Conservation (phyloP, 2,888 invertebrate species). For the Emmelina monodactyla region DNA sequence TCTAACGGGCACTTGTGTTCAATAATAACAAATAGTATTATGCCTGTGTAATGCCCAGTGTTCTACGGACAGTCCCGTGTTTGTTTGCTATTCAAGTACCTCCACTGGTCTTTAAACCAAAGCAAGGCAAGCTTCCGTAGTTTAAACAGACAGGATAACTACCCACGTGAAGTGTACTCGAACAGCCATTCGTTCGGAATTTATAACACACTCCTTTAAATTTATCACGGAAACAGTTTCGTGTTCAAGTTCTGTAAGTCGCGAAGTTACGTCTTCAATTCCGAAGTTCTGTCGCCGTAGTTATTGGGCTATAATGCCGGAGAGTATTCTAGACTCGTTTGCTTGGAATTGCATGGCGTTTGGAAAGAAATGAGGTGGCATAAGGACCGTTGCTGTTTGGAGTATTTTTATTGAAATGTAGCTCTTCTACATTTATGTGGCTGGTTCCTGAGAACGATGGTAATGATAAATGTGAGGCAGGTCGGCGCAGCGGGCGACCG, state of each 20-base stretch:
- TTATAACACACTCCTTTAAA: neutral
- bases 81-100: neutral
- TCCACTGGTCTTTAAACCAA: neutral
- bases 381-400: neutral
- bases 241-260: neutral
- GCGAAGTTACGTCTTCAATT: conserved; percentile 1
- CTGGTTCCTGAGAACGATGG: neutral
- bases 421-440: neutral
- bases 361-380: no score
- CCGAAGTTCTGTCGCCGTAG: no score
- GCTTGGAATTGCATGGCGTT: no score
- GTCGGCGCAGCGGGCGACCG: conserved; percentile 38
- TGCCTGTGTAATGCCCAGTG: neutral
- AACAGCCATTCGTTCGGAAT: neutral
- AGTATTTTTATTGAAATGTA: neutral
- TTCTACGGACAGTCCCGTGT: neutral
- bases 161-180: neutral
- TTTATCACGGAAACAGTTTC: neutral
- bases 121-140: no score
- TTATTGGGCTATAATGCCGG: no score
- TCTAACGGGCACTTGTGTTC: no score
- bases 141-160: neutral
- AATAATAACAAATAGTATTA: no score
- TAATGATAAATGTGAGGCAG: conserved; percentile 23
- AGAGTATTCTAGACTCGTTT: no score